Evolutionary conservation across 2,888 invertebrate species (phyloP).

Genomic region (Serripes groenlandicus): DNA sequence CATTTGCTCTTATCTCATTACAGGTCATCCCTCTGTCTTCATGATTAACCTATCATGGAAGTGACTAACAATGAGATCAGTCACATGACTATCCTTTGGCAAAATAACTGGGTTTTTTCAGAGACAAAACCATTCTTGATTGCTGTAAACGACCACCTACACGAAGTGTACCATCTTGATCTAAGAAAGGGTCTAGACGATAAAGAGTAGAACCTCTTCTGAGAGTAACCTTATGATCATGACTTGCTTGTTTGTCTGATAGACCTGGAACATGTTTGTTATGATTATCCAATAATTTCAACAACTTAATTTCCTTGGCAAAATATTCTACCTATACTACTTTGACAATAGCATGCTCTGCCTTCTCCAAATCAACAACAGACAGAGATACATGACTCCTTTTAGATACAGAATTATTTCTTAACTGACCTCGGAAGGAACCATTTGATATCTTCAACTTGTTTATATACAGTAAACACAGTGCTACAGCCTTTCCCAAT

Average conservation of each 20-base stretch:
- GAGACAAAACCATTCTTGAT: neutral
- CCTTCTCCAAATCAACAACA: slow-evolving; percentile 6
- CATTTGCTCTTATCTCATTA: slow-evolving; percentile 59
- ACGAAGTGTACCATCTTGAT: slow-evolving; percentile 55
- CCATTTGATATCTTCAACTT: too few relatives aligned
- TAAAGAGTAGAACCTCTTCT: slow-evolving; percentile 15
- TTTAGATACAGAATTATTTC: neutral
- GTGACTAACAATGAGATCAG: slow-evolving; percentile 55
- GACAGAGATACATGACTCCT: neutral
- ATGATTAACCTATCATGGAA: slow-evolving; percentile 60
- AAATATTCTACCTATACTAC: slow-evolving; percentile 12
- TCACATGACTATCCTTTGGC: slow-evolving; percentile 59
- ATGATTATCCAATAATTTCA: too few relatives aligned
- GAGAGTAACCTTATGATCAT: neutral
- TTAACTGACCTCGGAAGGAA: neutral
- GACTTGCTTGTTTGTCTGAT: neutral
- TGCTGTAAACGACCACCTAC: slow-evolving; percentile 40
- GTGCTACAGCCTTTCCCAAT: slow-evolving; percentile 18
- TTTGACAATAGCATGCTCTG: slow-evolving; percentile 26
- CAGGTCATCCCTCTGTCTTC: slow-evolving; percentile 66
- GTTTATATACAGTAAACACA: slow-evolving; percentile 15
- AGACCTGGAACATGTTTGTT: neutral
- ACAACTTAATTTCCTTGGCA: neutral
- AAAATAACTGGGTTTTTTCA: slow-evolving; percentile 66
- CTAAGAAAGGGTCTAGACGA: slow-evolving; percentile 61